A percentile compares a stretch with the other conserved stretches of the same genome.
phyloP scores from a whole-genome alignment of 2,113 vertebrate species.

The Strix aluco region DNA sequence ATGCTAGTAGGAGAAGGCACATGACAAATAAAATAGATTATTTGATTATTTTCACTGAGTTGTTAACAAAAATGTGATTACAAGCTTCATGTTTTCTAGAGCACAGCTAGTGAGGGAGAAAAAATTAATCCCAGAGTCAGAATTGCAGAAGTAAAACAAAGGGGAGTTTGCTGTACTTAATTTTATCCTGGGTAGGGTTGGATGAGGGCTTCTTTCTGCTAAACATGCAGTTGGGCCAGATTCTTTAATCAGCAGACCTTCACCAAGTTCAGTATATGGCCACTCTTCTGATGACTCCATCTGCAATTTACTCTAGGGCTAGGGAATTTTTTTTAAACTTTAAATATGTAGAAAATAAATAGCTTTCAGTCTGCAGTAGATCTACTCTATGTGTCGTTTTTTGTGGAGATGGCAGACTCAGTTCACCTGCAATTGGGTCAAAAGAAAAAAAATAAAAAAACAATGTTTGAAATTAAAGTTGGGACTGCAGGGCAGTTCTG shows the following conservation, averaged over 20 bases:
- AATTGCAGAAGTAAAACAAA: not conserved
- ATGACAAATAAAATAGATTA: not conserved
- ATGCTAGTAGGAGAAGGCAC: not conserved
- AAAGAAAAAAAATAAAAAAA: not conserved
- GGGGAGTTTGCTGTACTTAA: not conserved
- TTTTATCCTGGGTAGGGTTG: not conserved
- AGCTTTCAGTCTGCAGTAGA: not conserved
- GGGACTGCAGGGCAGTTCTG: not conserved
- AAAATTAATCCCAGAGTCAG: not conserved
- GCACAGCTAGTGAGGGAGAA: not conserved
- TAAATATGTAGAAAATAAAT: constrained; percentile 1
- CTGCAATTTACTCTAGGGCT: not conserved
- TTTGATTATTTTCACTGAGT: not conserved
- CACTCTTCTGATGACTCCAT: not conserved
- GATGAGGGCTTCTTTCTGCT: not conserved
- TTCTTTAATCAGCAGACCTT: not conserved
- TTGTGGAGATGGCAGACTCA: not conserved
- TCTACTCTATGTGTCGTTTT: not conserved
- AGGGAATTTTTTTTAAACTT: not conserved
- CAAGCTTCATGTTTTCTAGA: not conserved
- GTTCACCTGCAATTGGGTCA: not conserved
- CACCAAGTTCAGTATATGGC: not conserved
- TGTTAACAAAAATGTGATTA: not conserved
- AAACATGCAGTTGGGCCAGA: not conserved
- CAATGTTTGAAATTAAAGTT: not conserved